Evolutionary conservation across 2,797 vertebrate genomes (phyloP).

Genomic region (Poeciliopsis turneri): DNA sequence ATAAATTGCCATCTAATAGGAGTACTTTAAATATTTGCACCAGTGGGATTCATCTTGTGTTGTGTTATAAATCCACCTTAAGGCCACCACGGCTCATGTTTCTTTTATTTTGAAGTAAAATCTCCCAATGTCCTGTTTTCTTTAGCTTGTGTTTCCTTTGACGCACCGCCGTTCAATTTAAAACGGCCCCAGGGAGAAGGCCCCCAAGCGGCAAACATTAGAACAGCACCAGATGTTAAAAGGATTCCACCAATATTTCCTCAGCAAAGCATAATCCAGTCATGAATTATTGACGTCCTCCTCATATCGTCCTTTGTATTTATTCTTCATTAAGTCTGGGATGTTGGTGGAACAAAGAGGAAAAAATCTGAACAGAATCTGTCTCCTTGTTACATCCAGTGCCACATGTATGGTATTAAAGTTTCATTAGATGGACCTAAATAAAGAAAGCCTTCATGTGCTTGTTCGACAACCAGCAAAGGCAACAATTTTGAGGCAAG

Average conservation of each 20-base stretch:
- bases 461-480: constrained; percentile 26
- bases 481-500: constrained; percentile 29
- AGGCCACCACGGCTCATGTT: neutral
- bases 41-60: neutral
- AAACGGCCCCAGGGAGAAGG: constrained; percentile 45
- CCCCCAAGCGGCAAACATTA: constrained; percentile 58
- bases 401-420: constrained; percentile 55
- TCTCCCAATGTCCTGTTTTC: neutral
- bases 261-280: constrained; percentile 48
- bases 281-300: constrained; percentile 57
- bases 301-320: constrained; percentile 53
- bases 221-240: constrained; percentile 30
- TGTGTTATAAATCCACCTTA: too few species aligned
- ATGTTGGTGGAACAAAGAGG: constrained; percentile 24
- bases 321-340: constrained; percentile 32
- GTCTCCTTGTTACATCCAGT: constrained; percentile 13
- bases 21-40: neutral
- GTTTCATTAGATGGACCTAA: constrained; percentile 66
- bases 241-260: constrained; percentile 35
- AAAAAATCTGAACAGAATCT: constrained; percentile 26
- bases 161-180: constrained; percentile 53
- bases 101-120: constrained; percentile 49
- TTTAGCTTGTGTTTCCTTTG: constrained; percentile 12
- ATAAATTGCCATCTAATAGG: neutral
- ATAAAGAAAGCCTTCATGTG: constrained; percentile 61